These are phyloP conservation scores for Drosophila funebris DNA, from an alignment of 1,140 invertebrate species.

Conservation along the genomic window DNA sequence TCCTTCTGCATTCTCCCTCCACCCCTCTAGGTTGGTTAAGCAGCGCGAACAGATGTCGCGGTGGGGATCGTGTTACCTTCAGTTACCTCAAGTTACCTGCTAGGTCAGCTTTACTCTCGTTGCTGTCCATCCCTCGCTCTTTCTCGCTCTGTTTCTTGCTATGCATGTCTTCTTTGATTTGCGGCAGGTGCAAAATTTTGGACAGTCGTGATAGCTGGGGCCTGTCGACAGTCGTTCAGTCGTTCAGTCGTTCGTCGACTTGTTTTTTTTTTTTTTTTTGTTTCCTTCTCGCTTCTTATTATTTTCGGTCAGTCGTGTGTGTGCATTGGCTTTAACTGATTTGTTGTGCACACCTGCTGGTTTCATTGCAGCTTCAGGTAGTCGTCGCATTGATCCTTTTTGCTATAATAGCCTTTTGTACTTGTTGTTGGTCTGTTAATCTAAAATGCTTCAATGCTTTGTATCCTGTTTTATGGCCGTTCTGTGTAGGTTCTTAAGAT, in stretches of 20 bases:
- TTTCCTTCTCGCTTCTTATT: conserved; percentile 1
- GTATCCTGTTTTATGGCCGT: conserved; percentile 50
- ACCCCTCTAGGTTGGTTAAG: neutral
- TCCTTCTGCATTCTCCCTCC: neutral
- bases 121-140: neutral
- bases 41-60: conserved; percentile 60
- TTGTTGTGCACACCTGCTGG: conserved; percentile 71
- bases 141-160: neutral
- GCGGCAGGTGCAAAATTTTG: conserved; percentile 71
- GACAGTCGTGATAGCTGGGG: conserved; percentile 19
- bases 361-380: conserved; percentile 42
- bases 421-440: conserved; percentile 56
- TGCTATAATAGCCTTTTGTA: conserved; percentile 55
- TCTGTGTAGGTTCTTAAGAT: conserved; percentile 46
- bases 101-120: conserved; percentile 24
- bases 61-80: conserved; percentile 66
- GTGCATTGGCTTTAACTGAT: conserved; percentile 59
- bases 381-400: conserved; percentile 44
- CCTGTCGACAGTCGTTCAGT: conserved; percentile 43
- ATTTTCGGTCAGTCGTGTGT: conserved; percentile 24
- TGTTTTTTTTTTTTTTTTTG: conserved; percentile 1
- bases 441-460: conserved; percentile 55
- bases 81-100: conserved; percentile 41
- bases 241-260: conserved; percentile 37
- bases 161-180: conserved; percentile 61